phyloP scores from a whole-genome alignment of 2,888 invertebrate species.

The Lissonota sp. region DNA sequence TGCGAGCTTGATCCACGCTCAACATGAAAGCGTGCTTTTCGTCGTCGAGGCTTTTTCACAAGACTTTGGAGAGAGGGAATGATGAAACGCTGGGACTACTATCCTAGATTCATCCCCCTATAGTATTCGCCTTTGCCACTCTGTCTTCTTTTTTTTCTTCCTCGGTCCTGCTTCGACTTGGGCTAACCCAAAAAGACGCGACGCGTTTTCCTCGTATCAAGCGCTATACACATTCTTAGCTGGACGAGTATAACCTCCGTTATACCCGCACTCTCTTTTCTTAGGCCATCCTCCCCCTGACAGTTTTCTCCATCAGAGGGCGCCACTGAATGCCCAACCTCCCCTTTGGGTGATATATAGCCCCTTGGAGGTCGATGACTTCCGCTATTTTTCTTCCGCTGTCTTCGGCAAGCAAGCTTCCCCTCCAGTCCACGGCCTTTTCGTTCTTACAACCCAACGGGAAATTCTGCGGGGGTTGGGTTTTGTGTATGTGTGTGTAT shows the following conservation, averaged over 20 bases:
- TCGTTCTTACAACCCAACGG: constrained; percentile 72
- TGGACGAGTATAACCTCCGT: constrained; percentile 12
- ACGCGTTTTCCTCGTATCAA: constrained; percentile 42
- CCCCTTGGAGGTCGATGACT: constrained; percentile 87
- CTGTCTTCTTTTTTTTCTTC: constrained; percentile 52
- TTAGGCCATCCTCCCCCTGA: constrained; percentile 52
- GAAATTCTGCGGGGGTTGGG: constrained; percentile 44
- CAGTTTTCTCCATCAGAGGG: constrained; percentile 32
- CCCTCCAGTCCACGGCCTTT: constrained; percentile 75
- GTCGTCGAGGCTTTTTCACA: constrained; percentile 49
- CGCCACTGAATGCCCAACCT: constrained; percentile 73
- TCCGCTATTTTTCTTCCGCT: constrained; percentile 87
- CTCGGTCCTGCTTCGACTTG: constrained; percentile 40
- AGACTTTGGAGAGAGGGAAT: constrained; percentile 60
- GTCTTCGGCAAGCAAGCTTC: constrained; percentile 85
- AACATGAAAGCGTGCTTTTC: constrained; percentile 43
- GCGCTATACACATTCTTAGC: constrained; percentile 13
- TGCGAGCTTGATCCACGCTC: constrained; percentile 46
- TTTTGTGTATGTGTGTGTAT: background rate
- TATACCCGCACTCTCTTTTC: constrained; percentile 6
- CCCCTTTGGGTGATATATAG: constrained; percentile 84
- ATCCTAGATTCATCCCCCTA: constrained; percentile 72
- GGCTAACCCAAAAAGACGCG: constrained; percentile 35
- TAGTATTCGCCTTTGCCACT: constrained; percentile 11
- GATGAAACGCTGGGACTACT: constrained; percentile 76